phyloP scores from a whole-genome alignment of 2,888 invertebrate species.

The Sarcophaga subvicina region DNA sequence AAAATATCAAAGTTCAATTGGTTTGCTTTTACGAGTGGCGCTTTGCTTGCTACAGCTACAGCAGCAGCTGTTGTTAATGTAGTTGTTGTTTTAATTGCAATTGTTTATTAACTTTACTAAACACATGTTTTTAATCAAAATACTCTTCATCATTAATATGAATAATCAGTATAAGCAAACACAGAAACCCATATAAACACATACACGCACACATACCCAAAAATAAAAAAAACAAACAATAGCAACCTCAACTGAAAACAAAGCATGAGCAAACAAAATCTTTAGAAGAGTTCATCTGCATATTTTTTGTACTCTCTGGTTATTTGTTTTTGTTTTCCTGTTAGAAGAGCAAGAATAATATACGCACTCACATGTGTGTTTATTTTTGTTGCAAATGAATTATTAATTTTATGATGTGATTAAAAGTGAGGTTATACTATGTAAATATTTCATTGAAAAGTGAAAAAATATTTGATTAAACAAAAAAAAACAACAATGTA shows the following conservation, averaged over 20 bases:
- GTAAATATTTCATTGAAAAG: neutral
- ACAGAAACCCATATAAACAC: neutral
- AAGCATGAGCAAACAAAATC: neutral
- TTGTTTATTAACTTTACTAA: conserved; percentile 41
- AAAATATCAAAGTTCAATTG: conserved; percentile 24
- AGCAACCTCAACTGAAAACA: neutral
- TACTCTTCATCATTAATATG: conserved; percentile 52
- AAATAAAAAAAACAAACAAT: neutral
- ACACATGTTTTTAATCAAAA: conserved; percentile 65
- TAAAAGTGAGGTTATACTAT: neutral
- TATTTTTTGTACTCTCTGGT: neutral
- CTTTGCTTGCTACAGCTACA: conserved; percentile 7
- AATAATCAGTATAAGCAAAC: conserved; percentile 28
- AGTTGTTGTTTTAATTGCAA: neutral
- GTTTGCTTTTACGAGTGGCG: conserved; percentile 27
- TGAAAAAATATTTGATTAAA: neutral
- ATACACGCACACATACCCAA: neutral
- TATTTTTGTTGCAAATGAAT: neutral
- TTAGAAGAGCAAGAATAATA: neutral
- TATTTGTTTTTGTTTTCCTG: neutral
- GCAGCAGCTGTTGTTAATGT: neutral
- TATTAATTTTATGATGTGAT: neutral
- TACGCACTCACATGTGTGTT: neutral
- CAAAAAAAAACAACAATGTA: neutral
- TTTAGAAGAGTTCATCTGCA: neutral